A percentile compares a stretch with the other conserved stretches of the same genome.
These are phyloP conservation scores for Ariolimax columbianus DNA, from an alignment of 2,888 invertebrate genomes.

Conservation along the genomic window DNA sequence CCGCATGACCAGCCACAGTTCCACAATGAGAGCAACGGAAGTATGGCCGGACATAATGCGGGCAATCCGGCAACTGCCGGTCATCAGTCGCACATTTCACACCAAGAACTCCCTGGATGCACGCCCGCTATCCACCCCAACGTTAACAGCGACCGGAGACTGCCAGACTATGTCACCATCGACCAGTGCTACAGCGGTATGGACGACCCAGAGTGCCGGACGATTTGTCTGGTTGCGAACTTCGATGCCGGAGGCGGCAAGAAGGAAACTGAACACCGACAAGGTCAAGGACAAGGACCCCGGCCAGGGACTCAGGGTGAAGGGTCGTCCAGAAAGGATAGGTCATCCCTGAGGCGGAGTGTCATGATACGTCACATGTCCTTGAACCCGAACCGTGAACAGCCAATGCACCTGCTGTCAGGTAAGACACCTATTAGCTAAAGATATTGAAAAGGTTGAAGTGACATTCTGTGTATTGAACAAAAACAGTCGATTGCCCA, in stretches of 20 bases:
- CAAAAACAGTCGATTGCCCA: too few species aligned
- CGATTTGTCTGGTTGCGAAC: constrained; percentile 43
- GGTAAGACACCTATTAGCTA: too few species aligned
- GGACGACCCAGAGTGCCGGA: constrained; percentile 43
- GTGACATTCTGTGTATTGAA: too few species aligned
- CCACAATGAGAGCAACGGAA: neutral
- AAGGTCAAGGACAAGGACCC: neutral
- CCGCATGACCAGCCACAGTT: neutral
- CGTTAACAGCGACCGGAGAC: constrained; percentile 35
- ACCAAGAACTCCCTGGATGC: constrained; percentile 21
- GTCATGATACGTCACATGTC: constrained; percentile 48
- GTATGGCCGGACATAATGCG: neutral
- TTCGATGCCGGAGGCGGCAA: constrained; percentile 21
- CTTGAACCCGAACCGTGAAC: constrained; percentile 30
- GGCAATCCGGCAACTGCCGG: neutral
- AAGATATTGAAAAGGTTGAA: too few species aligned
- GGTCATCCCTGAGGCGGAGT: constrained; percentile 25
- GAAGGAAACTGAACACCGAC: neutral
- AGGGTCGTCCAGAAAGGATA: constrained; percentile 17
- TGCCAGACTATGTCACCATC: constrained; percentile 48
- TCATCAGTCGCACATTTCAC: neutral
- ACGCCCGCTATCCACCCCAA: neutral
- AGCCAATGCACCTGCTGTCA: constrained; percentile 31
- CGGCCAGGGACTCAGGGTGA: neutral
- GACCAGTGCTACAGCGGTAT: constrained; percentile 48